Conservation (phyloP, 2,888 invertebrate species). For the Stramonita haemastoma region DNA sequence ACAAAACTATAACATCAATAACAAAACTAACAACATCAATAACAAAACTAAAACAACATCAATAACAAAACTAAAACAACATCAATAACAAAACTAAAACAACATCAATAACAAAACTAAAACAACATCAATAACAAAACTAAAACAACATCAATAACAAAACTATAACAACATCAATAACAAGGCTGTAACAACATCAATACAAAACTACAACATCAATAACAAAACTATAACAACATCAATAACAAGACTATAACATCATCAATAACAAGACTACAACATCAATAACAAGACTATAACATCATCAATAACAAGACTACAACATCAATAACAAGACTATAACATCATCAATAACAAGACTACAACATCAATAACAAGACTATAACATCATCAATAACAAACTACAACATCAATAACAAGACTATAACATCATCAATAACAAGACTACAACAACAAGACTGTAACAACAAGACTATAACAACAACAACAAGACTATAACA, state of each 20-base stretch:
- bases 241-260: neutral
- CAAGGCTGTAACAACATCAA: too few species aligned
- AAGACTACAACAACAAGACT: neutral
- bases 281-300: neutral
- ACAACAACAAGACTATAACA: neutral
- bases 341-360: too few species aligned
- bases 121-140: too few species aligned
- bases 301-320: neutral
- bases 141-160: neutral
- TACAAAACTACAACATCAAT: too few species aligned
- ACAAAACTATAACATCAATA: neutral
- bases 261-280: neutral
- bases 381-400: too few species aligned
- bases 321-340: neutral
- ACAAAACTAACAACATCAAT: neutral
- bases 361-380: neutral
- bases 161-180: neutral
- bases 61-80: neutral
- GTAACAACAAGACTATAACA: neutral
- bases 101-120: neutral
- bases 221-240: neutral
- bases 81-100: neutral
- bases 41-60: neutral
- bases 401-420: neutral
- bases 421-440: too few species aligned